Base-by-base conservation (phyloP, 2,888 invertebrate species). In the Hirtodrosophila trivittata region DNA sequence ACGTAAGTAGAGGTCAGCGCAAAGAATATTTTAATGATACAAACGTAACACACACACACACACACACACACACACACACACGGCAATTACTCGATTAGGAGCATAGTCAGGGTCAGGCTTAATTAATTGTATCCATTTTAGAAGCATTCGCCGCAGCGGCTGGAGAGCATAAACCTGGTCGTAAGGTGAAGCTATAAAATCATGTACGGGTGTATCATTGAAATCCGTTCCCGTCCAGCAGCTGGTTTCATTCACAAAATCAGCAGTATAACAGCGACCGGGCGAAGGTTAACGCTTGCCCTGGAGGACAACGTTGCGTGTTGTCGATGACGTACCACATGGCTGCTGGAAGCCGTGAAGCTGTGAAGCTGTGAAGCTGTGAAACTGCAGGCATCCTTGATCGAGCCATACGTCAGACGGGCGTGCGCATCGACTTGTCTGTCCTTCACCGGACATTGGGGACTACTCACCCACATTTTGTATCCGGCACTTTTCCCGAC, bases 231-330 rank as follows among this genome's bases (percentile, higher is more conserved):
- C 32, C 51, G 41, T 51, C 32, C 42, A 51, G 32, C 25, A 33
- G 1, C 3, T 39, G 56, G 35, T 38, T 72, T 75, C 78, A 81
- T 81, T 81, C 75, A 81, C 52, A 66, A 77, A 77, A 57, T 45
- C 43, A 30, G 65, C 77, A 60, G 64, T 55, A 18, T 33, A 46
- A 9, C 26, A 33, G 9, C 10, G 25, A 21, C 37, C 51, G 58
- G 69, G 35, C 66, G 81, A 83, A 83, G 83, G 83, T 83, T 77
- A 83, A 83, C 47, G 83, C 68, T 77, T 86, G 66, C 62, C 26
- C 21, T 63, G 65, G 62, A 75, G 82, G 83, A 64, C 77, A 52
- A 7, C 43, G 55, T 56, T 49, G 55, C 52, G 54, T 52, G 51
- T 47, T 33, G 64, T 38, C 64, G 80, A 75, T 83, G 83, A 86